Evolutionary conservation across 2,888 invertebrate genomes (phyloP).

Genomic region (Lepidochitona cinerea): DNA sequence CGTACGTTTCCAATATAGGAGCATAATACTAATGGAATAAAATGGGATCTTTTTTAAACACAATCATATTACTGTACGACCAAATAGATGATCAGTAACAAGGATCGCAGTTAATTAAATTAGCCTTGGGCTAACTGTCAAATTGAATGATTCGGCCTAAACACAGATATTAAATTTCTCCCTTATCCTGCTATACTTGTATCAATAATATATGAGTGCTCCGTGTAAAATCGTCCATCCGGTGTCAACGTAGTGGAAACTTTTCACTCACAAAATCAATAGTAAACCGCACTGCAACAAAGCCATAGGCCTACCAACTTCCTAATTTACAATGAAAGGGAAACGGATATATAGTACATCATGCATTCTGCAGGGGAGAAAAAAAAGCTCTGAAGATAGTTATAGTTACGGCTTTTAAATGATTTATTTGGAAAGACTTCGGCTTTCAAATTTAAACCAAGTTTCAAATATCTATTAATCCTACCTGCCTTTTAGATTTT

Average conservation of each 20-base stretch:
- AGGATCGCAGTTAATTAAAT: constrained; percentile 5
- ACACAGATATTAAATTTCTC: constrained; percentile 8
- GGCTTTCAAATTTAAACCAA: too few relatives aligned
- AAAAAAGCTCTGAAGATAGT: too few relatives aligned
- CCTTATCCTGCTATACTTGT: neutral
- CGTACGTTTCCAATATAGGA: neutral
- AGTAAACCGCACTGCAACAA: neutral
- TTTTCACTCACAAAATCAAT: neutral
- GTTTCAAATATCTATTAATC: too few relatives aligned
- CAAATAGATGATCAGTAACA: constrained; percentile 6
- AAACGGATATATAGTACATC: too few relatives aligned
- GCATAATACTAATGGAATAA: neutral
- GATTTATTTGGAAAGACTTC: too few relatives aligned
- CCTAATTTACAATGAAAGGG: too few relatives aligned
- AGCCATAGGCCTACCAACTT: too few relatives aligned
- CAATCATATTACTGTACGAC: neutral
- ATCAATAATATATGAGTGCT: neutral
- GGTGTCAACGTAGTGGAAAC: neutral
- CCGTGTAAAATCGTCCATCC: neutral
- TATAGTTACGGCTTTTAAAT: too few relatives aligned
- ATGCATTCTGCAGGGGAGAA: too few relatives aligned
- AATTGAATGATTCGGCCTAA: constrained; percentile 6
- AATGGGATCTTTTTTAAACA: constrained; percentile 3
- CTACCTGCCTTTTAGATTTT: too few relatives aligned
- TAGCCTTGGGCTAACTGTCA: constrained; percentile 5